A percentile compares a stretch with the other conserved stretches of the same genome.
Evolutionary conservation across 2,113 vertebrate genomes (phyloP).

Genomic region (Murina feae): DNA sequence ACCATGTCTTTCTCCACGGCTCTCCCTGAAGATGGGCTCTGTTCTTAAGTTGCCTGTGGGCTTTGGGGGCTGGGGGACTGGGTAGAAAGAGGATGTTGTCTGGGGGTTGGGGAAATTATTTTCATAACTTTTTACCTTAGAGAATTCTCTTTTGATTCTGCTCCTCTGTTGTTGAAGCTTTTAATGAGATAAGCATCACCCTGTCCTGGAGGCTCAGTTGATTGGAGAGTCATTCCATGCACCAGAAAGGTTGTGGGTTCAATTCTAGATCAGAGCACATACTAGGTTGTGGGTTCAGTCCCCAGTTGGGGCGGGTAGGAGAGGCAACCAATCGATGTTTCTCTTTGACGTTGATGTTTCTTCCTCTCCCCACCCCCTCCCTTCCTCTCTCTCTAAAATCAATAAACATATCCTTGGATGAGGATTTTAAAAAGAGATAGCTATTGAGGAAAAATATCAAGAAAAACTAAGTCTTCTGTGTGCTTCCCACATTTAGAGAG

Average conservation of each 20-base stretch:
- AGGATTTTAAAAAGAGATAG: background rate
- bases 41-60: background rate
- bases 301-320: background rate
- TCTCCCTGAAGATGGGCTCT: background rate
- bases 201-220: background rate
- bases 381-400: background rate
- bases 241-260: background rate
- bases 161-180: background rate
- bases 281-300: background rate
- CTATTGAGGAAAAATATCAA: background rate
- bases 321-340: background rate
- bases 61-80: rapidly evolving
- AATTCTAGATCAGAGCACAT: background rate
- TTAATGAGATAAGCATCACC: background rate
- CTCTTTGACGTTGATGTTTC: background rate
- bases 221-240: background rate
- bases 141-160: background rate
- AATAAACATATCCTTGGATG: background rate
- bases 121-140: background rate
- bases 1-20: rapidly evolving
- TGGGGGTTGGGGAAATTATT: background rate
- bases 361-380: background rate
- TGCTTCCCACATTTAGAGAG: background rate
- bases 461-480: background rate
- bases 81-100: background rate